Conservation (phyloP, 2,888 invertebrate species). For the Trimorus sp. region DNA sequence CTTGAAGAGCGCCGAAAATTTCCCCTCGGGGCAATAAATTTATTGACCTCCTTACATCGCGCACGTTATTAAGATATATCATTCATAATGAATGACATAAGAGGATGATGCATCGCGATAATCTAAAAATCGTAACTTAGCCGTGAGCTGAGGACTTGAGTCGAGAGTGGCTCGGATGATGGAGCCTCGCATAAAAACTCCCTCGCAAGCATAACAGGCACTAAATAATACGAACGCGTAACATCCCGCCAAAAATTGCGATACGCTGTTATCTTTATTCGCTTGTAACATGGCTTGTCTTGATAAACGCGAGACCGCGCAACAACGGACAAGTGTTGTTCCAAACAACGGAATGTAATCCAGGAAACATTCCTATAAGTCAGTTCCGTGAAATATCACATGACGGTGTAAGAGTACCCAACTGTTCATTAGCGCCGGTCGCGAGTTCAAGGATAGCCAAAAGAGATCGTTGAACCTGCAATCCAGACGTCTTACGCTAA, state of each 20-base stretch:
- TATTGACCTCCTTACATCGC: no score
- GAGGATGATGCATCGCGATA: constrained; percentile 39
- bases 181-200: no score
- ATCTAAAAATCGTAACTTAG: constrained; percentile 41
- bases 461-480: constrained; percentile 61
- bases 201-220: background rate
- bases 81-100: constrained; percentile 23
- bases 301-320: constrained; percentile 56
- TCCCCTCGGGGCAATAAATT: no score
- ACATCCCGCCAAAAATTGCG: constrained; percentile 55
- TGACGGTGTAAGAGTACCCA: constrained; percentile 59
- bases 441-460: constrained; percentile 63
- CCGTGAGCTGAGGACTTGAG: background rate
- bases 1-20: no score
- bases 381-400: constrained; percentile 63
- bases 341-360: constrained; percentile 60
- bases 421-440: constrained; percentile 63
- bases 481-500: constrained; percentile 46
- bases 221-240: constrained; percentile 55
- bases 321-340: constrained; percentile 61
- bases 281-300: constrained; percentile 54
- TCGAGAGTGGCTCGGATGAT: constrained; percentile 11
- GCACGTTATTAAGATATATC: no score
- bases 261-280: constrained; percentile 57
- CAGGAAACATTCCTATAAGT: constrained; percentile 66